Base-by-base conservation (phyloP, 2,113 vertebrate species). In the Pterocles burchelli region DNA sequence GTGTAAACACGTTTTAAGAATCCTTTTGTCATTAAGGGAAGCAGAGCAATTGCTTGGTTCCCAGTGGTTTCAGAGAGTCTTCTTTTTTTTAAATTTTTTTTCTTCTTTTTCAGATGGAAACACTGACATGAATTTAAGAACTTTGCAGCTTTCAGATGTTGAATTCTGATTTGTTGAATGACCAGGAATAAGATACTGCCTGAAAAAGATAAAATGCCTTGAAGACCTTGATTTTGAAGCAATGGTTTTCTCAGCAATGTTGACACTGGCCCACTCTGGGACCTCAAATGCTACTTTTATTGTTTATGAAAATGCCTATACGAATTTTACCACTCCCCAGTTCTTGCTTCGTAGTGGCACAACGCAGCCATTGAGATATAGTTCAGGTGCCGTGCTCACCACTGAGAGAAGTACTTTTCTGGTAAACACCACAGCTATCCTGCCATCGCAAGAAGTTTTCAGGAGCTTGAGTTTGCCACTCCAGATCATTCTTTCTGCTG, bases 401-500 rank as follows among this genome's bases (percentile, higher is more conserved):
- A 96, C 97, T 61, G 98, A 97, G 74, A 97, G 96, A 95, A 90
- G 74, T 90, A 96, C 95, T 45, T 91, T 98, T 52, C 90, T 95
- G 38, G 92, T 96, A 88, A 98, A 97, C 24, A 67, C 93, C 72
- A 97, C 98, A 61, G 90, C 98, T 33, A 74, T 97, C 7, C 93
- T 96, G 25, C 95, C 97, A 41, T 71, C 97, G 5, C 97, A 97
- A 78, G 96, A 97, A 90, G 96, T 86, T 95, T 97, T 96, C 85
- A 97, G 92, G 75, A 98, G 98, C 83, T 93, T 99, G 55, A 97
- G 97, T 97, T 94, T 99, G 72, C 98, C 99, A 55, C 98, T 99
- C 62, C 99, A 99, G 98, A 98, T 99, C 71, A 98, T 99, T 96
- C 99, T 99, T 89, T 98, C 98, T 90, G 95, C 98, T 74, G 90